Evolutionary conservation across 2,888 invertebrate species (phyloP).

Genomic region (Hybos culiciformis): DNA sequence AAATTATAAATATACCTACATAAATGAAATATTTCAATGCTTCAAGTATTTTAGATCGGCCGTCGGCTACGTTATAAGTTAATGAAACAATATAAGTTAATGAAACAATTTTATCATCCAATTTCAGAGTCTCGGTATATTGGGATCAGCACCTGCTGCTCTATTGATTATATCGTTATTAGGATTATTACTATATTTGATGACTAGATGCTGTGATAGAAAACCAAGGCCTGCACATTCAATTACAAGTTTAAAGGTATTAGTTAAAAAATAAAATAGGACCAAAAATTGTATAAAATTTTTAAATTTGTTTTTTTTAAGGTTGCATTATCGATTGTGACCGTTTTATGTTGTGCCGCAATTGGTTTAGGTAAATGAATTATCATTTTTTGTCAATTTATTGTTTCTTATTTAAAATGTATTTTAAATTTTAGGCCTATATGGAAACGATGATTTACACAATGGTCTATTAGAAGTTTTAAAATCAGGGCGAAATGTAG

Average conservation of each 20-base stretch:
- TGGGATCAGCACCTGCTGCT: slow-evolving; percentile 86
- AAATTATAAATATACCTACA: too few species aligned
- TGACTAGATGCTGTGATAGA: slow-evolving; percentile 90
- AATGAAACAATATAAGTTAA: too few species aligned
- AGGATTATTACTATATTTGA: slow-evolving; percentile 78
- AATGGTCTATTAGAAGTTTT: slow-evolving; percentile 74
- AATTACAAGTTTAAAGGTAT: slow-evolving; percentile 75
- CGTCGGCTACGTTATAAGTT: too few species aligned
- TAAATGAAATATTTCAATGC: too few species aligned
- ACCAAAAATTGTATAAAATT: too few species aligned
- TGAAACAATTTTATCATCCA: too few species aligned
- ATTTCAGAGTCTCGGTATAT: slow-evolving; percentile 75
- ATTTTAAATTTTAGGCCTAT: slow-evolving; percentile 52
- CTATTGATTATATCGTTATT: slow-evolving; percentile 83
- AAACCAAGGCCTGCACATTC: slow-evolving; percentile 79
- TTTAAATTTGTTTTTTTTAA: too few species aligned
- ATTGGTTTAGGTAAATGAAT: slow-evolving; percentile 59
- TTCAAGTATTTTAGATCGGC: too few species aligned
- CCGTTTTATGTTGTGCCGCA: slow-evolving; percentile 79
- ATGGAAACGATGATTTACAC: slow-evolving; percentile 90
- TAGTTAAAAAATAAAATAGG: too few species aligned
- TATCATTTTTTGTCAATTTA: too few species aligned
- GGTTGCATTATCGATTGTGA: slow-evolving; percentile 64
- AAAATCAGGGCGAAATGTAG: slow-evolving; percentile 67
- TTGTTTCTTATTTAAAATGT: too few species aligned